phyloP scores from a whole-genome alignment of 2,888 invertebrate genomes.

The Reticulitermes lucifugus region DNA sequence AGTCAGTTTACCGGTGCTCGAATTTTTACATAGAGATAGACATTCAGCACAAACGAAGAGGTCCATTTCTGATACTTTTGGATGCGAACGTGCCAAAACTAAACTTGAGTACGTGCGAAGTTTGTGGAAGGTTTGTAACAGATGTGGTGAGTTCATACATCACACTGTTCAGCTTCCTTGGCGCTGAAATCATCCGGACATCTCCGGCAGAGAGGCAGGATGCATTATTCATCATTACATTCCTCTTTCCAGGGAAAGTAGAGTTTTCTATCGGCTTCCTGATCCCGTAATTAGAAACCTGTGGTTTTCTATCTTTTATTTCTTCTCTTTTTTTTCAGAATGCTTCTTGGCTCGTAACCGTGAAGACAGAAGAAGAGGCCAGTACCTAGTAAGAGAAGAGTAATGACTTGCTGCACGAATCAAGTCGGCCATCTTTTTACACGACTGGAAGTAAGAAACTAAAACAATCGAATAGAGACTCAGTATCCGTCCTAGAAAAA shows the following conservation, averaged over 20 bases:
- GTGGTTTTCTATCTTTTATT: neutral
- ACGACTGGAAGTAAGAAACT: neutral
- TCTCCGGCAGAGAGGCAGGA: neutral
- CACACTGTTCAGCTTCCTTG: no score
- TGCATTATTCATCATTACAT: neutral
- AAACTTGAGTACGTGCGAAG: no score
- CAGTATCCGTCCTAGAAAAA: conserved; percentile 15
- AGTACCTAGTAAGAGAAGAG: neutral
- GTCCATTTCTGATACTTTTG: no score
- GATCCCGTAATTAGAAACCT: neutral
- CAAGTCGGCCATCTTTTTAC: neutral
- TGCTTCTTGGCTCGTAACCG: neutral
- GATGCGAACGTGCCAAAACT: no score
- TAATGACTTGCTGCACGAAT: neutral
- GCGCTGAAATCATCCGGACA: no score
- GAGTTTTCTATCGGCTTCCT: neutral
- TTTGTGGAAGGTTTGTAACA: no score
- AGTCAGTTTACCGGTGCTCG: no score
- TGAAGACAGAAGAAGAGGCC: neutral
- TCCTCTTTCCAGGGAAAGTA: neutral
- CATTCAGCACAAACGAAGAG: no score
- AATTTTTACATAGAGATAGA: no score
- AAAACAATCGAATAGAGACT: neutral
- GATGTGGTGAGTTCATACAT: no score
- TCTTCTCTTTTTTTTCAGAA: conserved; percentile 10